phyloP scores from a whole-genome alignment of 2,888 invertebrate genomes.

The Sesamia inferens region DNA sequence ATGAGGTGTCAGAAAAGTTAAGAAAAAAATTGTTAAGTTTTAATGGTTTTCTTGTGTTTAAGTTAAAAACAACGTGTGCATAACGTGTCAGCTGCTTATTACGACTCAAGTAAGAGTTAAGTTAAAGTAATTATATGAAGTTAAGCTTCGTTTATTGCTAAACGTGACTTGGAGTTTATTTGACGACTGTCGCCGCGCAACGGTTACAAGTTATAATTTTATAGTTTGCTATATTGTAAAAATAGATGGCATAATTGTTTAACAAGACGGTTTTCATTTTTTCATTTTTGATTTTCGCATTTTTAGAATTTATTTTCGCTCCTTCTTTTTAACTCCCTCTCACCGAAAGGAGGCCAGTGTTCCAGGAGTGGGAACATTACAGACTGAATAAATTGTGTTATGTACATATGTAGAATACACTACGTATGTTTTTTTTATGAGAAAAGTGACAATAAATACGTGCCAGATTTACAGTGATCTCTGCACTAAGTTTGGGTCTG shows the following conservation, averaged over 20 bases:
- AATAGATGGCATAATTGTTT: not conserved
- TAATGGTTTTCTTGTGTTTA: conserved; percentile 14
- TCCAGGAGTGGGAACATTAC: too few species aligned
- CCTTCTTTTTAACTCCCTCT: too few species aligned
- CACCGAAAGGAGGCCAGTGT: too few species aligned
- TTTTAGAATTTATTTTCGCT: too few species aligned
- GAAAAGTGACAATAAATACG: not conserved
- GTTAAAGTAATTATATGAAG: conserved; percentile 40
- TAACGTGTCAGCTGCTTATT: conserved; percentile 46
- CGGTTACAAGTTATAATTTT: not conserved
- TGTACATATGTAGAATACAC: too few species aligned
- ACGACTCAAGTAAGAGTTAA: conserved; percentile 42
- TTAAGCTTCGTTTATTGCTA: conserved; percentile 36
- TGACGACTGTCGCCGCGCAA: conserved; percentile 15
- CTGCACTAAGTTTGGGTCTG: not conserved
- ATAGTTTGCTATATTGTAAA: not conserved
- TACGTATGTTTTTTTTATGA: not conserved
- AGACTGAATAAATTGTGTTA: too few species aligned
- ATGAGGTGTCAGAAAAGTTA: not conserved
- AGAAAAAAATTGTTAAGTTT: not conserved
- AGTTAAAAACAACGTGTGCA: conserved; percentile 34
- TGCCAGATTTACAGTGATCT: not conserved
- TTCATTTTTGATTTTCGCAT: too few species aligned
- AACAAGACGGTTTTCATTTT: not conserved
- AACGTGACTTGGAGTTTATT: conserved; percentile 33